These are phyloP conservation scores for Eristalinus sepulchralis DNA, from an alignment of 2,888 invertebrate species.

Conservation along the genomic window DNA sequence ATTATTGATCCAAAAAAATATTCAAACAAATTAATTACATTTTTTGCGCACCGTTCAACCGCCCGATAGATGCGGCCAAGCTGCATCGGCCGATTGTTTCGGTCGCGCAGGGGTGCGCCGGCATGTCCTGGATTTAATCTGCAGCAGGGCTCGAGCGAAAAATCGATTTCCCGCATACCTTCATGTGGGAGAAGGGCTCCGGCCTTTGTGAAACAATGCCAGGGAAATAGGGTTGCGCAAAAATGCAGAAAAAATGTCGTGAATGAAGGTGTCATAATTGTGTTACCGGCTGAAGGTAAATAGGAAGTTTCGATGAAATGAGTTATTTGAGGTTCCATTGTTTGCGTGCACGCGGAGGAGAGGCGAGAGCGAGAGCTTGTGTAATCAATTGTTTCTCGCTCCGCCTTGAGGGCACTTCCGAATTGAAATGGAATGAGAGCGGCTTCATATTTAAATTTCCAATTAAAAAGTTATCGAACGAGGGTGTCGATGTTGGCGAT, in stretches of 20 bases:
- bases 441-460: neutral
- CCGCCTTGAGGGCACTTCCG: neutral
- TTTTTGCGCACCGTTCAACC: neutral
- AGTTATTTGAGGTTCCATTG: constrained; percentile 3
- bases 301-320: neutral
- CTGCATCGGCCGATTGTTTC: neutral
- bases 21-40: neutral
- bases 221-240: neutral
- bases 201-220: neutral
- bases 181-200: neutral
- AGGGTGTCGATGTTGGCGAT: neutral
- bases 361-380: neutral
- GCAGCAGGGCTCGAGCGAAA: neutral
- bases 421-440: neutral
- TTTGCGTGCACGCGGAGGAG: neutral
- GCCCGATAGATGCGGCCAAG: neutral
- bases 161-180: neutral
- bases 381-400: neutral
- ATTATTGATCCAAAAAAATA: neutral
- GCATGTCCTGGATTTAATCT: neutral
- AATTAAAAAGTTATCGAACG: neutral
- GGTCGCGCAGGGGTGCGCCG: neutral
- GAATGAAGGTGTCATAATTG: constrained; percentile 1
- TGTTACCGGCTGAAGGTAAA: neutral
- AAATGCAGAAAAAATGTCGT: neutral